Percentiles rank a stretch among this genome's conserved stretches.
Conservation (phyloP, 2,113 vertebrate genomes). For the Tychaedon coryphoeus region DNA sequence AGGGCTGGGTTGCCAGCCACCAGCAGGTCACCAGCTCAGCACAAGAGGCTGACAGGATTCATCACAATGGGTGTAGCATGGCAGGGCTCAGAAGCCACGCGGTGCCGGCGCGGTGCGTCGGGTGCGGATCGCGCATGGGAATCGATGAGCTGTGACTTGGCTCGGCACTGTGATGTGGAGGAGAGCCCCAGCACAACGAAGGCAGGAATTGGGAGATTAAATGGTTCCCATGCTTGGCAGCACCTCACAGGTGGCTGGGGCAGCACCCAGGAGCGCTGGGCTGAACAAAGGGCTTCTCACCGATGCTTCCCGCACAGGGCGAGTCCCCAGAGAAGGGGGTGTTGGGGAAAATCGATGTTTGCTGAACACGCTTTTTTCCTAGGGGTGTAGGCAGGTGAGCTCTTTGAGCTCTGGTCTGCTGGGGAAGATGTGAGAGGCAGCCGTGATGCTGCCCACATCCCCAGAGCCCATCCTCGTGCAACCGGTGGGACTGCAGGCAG, state of each 20-base stretch:
- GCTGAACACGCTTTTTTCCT: background rate
- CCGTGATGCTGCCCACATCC: background rate
- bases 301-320: rapidly evolving
- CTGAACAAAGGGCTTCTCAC: background rate
- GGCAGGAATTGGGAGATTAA: background rate
- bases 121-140: background rate
- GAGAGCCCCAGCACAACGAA: background rate
- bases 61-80: background rate
- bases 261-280: background rate
- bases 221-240: background rate
- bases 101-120: background rate
- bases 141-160: constrained; percentile 4
- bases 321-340: background rate
- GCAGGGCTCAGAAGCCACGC: background rate
- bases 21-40: background rate
- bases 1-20: background rate
- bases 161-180: background rate
- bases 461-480: background rate
- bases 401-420: background rate
- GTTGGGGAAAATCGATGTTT: background rate
- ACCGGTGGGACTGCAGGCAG: background rate
- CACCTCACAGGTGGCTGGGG: background rate
- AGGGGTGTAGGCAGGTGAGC: background rate
- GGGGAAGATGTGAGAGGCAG: background rate
- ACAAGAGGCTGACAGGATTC: background rate